These are phyloP conservation scores for Cottoperca gobio DNA, from an alignment of 2,797 vertebrate species.

Conservation along the genomic window DNA sequence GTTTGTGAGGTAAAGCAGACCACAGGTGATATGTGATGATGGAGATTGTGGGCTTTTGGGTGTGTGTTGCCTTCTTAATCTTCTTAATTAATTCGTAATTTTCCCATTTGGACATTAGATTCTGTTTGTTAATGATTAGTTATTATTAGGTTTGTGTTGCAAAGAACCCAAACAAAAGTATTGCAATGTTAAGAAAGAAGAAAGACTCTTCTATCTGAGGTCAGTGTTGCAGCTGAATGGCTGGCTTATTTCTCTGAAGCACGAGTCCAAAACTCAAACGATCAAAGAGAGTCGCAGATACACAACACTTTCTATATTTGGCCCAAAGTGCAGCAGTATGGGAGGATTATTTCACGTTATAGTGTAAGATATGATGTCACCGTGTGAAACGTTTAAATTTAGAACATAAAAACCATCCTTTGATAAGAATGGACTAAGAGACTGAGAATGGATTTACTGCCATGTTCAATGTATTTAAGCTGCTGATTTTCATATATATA, in stretches of 20 bases:
- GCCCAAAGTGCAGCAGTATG: constrained; percentile 41
- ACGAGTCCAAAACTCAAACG: constrained; percentile 1
- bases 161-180: background rate
- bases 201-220: background rate
- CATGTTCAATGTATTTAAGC: background rate
- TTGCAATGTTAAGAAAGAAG: background rate
- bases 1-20: constrained; percentile 44
- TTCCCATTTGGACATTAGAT: background rate
- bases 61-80: background rate
- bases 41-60: background rate
- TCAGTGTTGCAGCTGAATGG: constrained; percentile 22
- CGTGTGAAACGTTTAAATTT: constrained; percentile 57
- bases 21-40: constrained; percentile 22
- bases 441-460: background rate
- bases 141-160: background rate
- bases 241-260: constrained; percentile 7
- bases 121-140: background rate
- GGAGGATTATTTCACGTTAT: constrained; percentile 48
- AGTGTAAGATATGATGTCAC: constrained; percentile 52
- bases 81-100: no score
- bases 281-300: constrained; percentile 60
- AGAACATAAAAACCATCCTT: constrained; percentile 21
- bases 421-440: background rate
- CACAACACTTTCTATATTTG: constrained; percentile 61
- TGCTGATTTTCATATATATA: background rate